Evolutionary conservation across 1,140 invertebrate species (phyloP).

Genomic region (Pemphigus obesinymphae): DNA sequence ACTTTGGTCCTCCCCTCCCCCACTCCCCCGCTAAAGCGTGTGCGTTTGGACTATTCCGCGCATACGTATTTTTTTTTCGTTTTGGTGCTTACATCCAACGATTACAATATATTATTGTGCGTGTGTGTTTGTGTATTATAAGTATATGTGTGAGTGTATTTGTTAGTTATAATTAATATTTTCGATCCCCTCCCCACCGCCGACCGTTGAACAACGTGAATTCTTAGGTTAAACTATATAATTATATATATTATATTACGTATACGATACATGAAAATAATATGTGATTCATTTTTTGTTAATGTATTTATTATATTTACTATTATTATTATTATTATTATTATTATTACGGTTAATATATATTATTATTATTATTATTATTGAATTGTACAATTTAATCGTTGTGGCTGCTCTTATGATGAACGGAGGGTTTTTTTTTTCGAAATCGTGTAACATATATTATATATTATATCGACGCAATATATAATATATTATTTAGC

Average conservation of each 20-base stretch:
- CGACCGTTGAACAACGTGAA: background rate
- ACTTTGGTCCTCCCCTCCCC: background rate
- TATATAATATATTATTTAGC: background rate
- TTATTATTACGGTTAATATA: background rate
- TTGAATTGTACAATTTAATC: background rate
- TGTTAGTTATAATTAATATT: background rate
- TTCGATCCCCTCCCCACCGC: background rate
- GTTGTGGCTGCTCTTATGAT: no score
- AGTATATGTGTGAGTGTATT: background rate
- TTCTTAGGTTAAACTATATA: background rate
- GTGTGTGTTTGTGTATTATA: background rate
- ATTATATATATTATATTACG: background rate
- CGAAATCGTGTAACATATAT: no score
- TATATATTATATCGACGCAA: no score
- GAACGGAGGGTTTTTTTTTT: no score
- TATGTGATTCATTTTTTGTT: conserved; percentile 42
- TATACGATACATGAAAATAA: conserved; percentile 31
- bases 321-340: conserved; percentile 8
- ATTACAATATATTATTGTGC: background rate
- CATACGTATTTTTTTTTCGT: background rate
- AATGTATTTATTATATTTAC: conserved; percentile 21
- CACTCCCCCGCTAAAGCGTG: no score
- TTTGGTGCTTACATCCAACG: background rate
- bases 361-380: background rate
- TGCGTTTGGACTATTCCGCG: background rate